These are phyloP conservation scores for Chaenogobius annularis DNA, from an alignment of 2,113 vertebrate genomes.

Conservation along the genomic window DNA sequence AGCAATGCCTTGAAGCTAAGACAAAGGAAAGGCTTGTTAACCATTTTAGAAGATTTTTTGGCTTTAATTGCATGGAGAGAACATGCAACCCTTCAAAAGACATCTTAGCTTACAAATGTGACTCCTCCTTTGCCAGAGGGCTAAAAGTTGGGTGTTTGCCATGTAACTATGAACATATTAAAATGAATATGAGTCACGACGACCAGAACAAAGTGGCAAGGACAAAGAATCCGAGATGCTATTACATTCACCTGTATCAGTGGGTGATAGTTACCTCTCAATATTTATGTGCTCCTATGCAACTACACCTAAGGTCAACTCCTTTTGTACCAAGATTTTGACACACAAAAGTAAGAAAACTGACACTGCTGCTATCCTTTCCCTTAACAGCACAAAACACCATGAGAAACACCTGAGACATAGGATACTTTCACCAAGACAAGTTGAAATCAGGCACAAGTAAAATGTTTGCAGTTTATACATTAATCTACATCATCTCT, in stretches of 20 bases:
- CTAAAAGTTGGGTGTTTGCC: background rate
- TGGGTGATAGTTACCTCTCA: slow-evolving; percentile 1
- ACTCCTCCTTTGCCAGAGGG: slow-evolving; percentile 25
- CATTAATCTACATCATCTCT: background rate
- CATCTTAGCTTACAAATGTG: slow-evolving; percentile 29
- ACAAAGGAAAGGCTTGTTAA: slow-evolving; percentile 11
- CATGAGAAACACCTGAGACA: slow-evolving; percentile 24
- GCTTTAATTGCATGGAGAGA: slow-evolving; percentile 19
- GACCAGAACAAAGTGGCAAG: background rate
- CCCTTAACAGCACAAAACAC: slow-evolving; percentile 42
- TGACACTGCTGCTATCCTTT: slow-evolving; percentile 26
- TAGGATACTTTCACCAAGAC: slow-evolving; percentile 31
- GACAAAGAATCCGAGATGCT: slow-evolving; percentile 8
- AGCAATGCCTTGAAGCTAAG: slow-evolving; percentile 34
- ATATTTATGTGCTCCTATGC: slow-evolving; percentile 6
- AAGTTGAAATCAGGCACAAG: slow-evolving; percentile 4
- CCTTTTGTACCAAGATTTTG: slow-evolving; percentile 3
- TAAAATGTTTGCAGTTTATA: background rate
- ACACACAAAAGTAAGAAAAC: slow-evolving; percentile 40
- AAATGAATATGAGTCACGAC: slow-evolving; percentile 1
- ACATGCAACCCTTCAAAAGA: slow-evolving; percentile 9
- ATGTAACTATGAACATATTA: background rate
- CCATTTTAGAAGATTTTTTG: slow-evolving; percentile 13
- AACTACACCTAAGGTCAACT: slow-evolving; percentile 35
- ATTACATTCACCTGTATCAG: slow-evolving; percentile 16